Percentiles rank a stretch among this genome's conserved stretches.
Evolutionary conservation across 1,140 invertebrate genomes (phyloP).

Genomic region (Drosophila pectinifera): DNA sequence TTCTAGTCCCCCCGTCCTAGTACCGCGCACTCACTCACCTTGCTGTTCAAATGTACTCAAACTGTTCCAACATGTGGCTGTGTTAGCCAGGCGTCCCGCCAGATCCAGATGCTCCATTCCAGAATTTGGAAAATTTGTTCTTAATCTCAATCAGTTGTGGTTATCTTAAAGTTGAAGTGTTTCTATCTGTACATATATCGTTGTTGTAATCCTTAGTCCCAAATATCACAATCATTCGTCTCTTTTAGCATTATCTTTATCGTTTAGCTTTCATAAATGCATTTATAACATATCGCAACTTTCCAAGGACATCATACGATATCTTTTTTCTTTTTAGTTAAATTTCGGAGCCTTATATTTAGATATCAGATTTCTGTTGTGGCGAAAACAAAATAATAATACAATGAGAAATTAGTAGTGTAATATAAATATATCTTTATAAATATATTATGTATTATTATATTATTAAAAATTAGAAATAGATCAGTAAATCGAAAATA

Average conservation of each 20-base stretch:
- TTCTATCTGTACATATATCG: slow-evolving; percentile 42
- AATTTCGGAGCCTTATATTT: neutral
- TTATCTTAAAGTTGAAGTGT: slow-evolving; percentile 23
- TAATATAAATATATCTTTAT: neutral
- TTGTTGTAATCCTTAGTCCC: slow-evolving; percentile 61
- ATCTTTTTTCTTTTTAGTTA: slow-evolving; percentile 38
- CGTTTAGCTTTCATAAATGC: slow-evolving; percentile 50
- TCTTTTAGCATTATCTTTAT: slow-evolving; percentile 11
- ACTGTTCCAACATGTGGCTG: slow-evolving; percentile 67
- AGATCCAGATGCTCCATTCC: slow-evolving; percentile 81
- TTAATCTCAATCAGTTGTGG: slow-evolving; percentile 12
- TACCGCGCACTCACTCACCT: slow-evolving; percentile 60
- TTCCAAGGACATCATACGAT: slow-evolving; percentile 8
- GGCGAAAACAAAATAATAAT: neutral
- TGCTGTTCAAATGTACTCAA: slow-evolving; percentile 73
- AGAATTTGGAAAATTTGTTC: slow-evolving; percentile 35
- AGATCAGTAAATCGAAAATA: neutral
- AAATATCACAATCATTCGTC: slow-evolving; percentile 69
- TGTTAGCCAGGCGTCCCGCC: slow-evolving; percentile 65
- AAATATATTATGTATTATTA: too few species aligned
- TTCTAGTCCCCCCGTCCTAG: too few species aligned
- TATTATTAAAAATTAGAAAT: neutral
- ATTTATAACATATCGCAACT: slow-evolving; percentile 42
- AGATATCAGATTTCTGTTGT: neutral
- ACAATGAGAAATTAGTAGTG: neutral